phyloP scores from a whole-genome alignment of 2,797 vertebrate species.

The Gambusia yucatana region DNA sequence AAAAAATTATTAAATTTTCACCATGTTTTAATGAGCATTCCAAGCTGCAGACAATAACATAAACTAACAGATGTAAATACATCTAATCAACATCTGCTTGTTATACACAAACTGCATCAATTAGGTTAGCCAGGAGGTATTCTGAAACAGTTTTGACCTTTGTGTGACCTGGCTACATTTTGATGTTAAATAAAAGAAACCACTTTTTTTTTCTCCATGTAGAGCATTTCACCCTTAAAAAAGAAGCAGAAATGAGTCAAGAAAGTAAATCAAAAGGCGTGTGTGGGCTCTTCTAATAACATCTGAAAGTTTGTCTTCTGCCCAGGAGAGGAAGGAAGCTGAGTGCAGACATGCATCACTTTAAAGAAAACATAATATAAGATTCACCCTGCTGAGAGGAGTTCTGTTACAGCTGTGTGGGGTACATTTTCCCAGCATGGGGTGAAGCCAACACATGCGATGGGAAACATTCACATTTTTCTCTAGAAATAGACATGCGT shows the following conservation, averaged over 20 bases:
- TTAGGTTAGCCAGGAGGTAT: neutral
- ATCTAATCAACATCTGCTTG: slow-evolving; percentile 15
- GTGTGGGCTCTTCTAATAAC: slow-evolving; percentile 19
- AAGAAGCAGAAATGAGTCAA: slow-evolving; percentile 8
- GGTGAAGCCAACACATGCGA: slow-evolving; percentile 29
- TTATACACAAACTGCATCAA: slow-evolving; percentile 5
- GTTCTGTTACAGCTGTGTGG: slow-evolving; percentile 42
- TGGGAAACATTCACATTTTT: slow-evolving; percentile 27
- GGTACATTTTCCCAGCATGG: slow-evolving; percentile 27
- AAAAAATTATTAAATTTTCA: neutral
- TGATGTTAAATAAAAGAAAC: slow-evolving; percentile 4
- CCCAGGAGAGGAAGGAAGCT: slow-evolving; percentile 23
- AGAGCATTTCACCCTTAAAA: neutral
- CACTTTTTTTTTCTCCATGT: neutral
- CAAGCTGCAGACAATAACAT: neutral
- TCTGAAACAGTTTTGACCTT: slow-evolving; percentile 22
- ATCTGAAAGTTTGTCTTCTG: slow-evolving; percentile 20
- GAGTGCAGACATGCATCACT: slow-evolving; percentile 42
- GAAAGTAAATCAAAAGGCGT: slow-evolving; percentile 22
- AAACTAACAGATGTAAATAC: slow-evolving; percentile 8
- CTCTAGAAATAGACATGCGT: slow-evolving; percentile 30
- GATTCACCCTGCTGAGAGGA: slow-evolving; percentile 43
- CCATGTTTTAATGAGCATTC: slow-evolving; percentile 16
- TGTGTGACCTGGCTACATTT: slow-evolving; percentile 5
- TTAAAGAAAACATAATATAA: slow-evolving; percentile 51